Base-by-base conservation (phyloP, 2,797 vertebrate species). In the Spheniscus humboldti region DNA sequence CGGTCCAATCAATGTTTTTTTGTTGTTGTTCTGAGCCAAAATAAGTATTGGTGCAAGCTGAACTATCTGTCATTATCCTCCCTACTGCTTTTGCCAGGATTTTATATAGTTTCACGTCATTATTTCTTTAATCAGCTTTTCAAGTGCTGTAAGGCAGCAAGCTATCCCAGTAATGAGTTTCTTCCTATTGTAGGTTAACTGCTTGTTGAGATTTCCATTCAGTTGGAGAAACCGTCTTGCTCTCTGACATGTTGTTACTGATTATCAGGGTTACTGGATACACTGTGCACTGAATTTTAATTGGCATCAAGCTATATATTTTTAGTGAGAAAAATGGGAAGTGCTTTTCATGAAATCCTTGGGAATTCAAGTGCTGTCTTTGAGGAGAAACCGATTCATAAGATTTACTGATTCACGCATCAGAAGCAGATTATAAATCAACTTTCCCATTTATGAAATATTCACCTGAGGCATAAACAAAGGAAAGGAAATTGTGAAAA, bases 231-330 rank as follows among this genome's bases (percentile, higher is more conserved):
- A 96, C 88, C 62, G 41, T 94, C 96, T 97, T 85, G 76, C 92
- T 95, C 28, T 77, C 83, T 95, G 94, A 94, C 96, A 92, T 96
- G 71, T 96, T 97, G 96, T 97, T 96, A 94, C 97, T 98, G 96
- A 96, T 97, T 94, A 98, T 97, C 97, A 98, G 96, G 97, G 98
- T 97, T 97, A 97, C 85, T 90, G 95, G 91, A 82, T 92, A 81
- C 83, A 93, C 62, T 90, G 97, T 95, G 94, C 95, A 88, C 92
- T 96, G 95, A 92, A 96, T 96, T 91, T 96, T 97, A 98, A 98
- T 97, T 97, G 97, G 94, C 92, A 97, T 57, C 71, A 95, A 96
- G 82, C 10, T 53, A 97, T 96, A 86, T 97, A 45, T 71, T 92
- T 96, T 96, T 96, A 97, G 88, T 91, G 92, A 97, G 95, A 96